phyloP scores from a whole-genome alignment of 2,113 vertebrate genomes.

The Theropithecus gelada region DNA sequence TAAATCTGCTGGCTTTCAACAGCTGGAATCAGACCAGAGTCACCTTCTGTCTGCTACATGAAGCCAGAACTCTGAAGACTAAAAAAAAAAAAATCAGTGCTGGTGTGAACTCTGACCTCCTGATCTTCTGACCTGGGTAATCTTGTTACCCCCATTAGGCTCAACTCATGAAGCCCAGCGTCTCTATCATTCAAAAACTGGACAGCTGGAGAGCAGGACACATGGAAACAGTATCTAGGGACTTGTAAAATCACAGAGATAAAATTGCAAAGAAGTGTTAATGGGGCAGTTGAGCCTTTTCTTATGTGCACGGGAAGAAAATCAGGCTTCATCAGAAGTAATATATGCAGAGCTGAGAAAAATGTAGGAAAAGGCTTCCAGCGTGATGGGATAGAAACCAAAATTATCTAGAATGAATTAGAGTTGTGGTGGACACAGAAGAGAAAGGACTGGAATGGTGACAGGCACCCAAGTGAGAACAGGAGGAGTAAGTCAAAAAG shows the following conservation, averaged over 20 bases:
- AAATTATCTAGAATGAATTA: neutral
- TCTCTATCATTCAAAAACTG: slow-evolving; percentile 34
- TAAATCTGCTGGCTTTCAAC: slow-evolving; percentile 72
- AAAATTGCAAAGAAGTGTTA: neutral
- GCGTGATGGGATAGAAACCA: neutral
- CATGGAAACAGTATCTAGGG: neutral
- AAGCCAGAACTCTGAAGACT: slow-evolving; percentile 63
- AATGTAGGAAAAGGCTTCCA: neutral
- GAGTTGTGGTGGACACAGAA: neutral
- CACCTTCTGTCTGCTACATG: slow-evolving; percentile 72
- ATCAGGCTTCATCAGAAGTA: slow-evolving; percentile 5
- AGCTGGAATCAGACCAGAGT: slow-evolving; percentile 70
- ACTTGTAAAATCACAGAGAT: slow-evolving; percentile 44
- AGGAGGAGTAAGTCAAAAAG: neutral
- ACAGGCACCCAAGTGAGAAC: neutral
- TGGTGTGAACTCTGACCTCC: slow-evolving; percentile 45
- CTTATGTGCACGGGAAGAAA: neutral
- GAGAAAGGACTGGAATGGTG: neutral
- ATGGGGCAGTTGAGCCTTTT: neutral
- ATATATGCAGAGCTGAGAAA: neutral
- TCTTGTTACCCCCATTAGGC: slow-evolving; percentile 41
- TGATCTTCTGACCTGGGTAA: slow-evolving; percentile 45
- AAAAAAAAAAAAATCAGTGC: neutral
- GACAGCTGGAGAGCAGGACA: slow-evolving; percentile 25
- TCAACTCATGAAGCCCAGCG: slow-evolving; percentile 17